Evolutionary conservation across 2,888 invertebrate genomes (phyloP), one percentile per base, ranked within the genome.

Genomic region (Crepidodera aurea): DNA sequence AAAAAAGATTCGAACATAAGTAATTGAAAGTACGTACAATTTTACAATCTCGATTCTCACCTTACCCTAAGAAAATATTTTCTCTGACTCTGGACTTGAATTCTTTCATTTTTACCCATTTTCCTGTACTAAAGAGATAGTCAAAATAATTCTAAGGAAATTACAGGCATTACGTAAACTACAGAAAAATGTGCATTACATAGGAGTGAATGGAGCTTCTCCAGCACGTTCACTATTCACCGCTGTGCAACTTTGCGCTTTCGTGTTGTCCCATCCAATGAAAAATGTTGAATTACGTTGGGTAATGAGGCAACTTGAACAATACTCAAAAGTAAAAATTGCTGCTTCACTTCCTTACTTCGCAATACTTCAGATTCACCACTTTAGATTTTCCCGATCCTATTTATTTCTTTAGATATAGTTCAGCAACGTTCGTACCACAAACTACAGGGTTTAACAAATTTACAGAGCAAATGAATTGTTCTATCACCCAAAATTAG

Each of bases 251-350:
- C 44, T 44, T 44, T 10, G 44, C 25, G 44, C 60, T 53, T 50
- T 51, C 51, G 57, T 50, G 54, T 51, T 22, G 54, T 42, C 22
- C 62, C 60, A 60, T 50, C 60, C 60, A 60, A 60, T 60, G 54
- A 60, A 62, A 62, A 65, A 65, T 65, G 60, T 60, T 54, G 57
- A 57, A 62, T 65, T 58, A 51, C 55, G 53, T 57, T 60, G 48
- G 56, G 56, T 62, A 65, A 62, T 65, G 60, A 65, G 60, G 37
- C 40, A 56, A 53, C 51, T 62, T 60, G 55, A 60, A 65, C 60
- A 60, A 62, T 60, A 57, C 34, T 55, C 42, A 44, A 58, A 63
- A 58, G 54, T 51, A 61, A 58, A 60, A 64, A 54, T 64, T 50
- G 48, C 29, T 39, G 29, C 16, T 29, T 34, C 15, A 8, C 16